These are phyloP conservation scores for Porites lobata DNA, from an alignment of 92 coral and sea anemone genomes.

Conservation along the genomic window DNA sequence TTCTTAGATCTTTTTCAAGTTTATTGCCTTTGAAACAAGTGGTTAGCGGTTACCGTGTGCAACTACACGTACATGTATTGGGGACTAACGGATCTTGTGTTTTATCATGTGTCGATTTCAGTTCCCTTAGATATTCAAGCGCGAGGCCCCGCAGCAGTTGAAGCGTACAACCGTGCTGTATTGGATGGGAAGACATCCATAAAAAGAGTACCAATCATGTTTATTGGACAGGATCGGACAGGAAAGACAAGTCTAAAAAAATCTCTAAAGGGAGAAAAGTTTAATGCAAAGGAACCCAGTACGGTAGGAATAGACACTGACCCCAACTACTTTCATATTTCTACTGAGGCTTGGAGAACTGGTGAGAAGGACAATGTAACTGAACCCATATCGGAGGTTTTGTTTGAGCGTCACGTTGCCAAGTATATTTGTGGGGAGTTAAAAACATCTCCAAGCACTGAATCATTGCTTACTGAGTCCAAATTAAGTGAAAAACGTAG, in stretches of 20 bases:
- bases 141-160: not conserved
- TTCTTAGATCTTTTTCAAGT: too few species aligned
- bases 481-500: too few species aligned
- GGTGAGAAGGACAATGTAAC: not conserved
- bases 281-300: not conserved
- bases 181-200: not conserved
- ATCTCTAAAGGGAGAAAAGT: conserved; percentile 1
- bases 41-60: too few species aligned
- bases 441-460: not conserved
- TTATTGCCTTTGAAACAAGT: too few species aligned
- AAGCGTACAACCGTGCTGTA: not conserved
- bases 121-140: conserved; percentile 3
- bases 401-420: not conserved
- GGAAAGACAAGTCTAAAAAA: conserved; percentile 3
- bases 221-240: not conserved
- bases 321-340: not conserved
- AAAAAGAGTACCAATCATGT: not conserved
- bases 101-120: too few species aligned
- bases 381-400: not conserved
- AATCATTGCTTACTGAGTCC: fast-evolving
- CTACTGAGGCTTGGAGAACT: not conserved
- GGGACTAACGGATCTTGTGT: too few species aligned
- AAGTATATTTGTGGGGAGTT: not conserved
- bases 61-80: too few species aligned
- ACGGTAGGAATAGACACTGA: not conserved